Evolutionary conservation across 2,888 invertebrate species (phyloP), one percentile per base, ranked within the genome.

Genomic region (Cremastinae sp.): DNA sequence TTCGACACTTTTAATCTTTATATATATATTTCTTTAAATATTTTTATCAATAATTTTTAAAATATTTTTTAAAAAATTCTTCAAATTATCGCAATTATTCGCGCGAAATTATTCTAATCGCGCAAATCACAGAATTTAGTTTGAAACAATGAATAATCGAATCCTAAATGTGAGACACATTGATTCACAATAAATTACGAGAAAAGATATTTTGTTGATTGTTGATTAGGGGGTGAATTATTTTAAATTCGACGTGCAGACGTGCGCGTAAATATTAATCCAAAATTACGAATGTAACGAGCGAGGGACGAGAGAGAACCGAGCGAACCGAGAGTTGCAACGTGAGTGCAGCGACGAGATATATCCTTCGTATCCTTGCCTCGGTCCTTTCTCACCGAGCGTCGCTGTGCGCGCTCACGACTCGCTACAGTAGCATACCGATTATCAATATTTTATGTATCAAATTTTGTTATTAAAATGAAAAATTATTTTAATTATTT

Each of bases 321-420:
- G 18, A 61, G 61, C 34, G 5, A 34, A 45, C 53, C 61, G 53
- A 43, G 61, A 59, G 69, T 70, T 61, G 43, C 51, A 70, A 36
- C 61, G 53, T 18, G 53, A 70, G 61, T 70, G 61, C 53, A 70
- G 61, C 69, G 18, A 18, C 28, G 54, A 66, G 45, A 49, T 43
- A 49, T 74, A 66, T 66, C 66, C 47, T 74, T 73, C 45, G 61
- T 28, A 62, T 62, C 68, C 62, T 74, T 49, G 68, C 10, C 62
- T 62, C 68, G 47, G 38, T 74, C 62, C 68, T 74, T 74, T 74
- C 68, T 74, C 68, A 54, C 54, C 59, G 68, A 62, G 64, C 56
- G 62, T 61, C 61, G 61, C 70, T 61, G 28, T 43, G 20, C 20
- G 36, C 59, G 51, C 43, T 59, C 45, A 10, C 22, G 10, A 34